Base-by-base conservation (phyloP, 2,113 vertebrate genomes). In the Penelope pileata region DNA sequence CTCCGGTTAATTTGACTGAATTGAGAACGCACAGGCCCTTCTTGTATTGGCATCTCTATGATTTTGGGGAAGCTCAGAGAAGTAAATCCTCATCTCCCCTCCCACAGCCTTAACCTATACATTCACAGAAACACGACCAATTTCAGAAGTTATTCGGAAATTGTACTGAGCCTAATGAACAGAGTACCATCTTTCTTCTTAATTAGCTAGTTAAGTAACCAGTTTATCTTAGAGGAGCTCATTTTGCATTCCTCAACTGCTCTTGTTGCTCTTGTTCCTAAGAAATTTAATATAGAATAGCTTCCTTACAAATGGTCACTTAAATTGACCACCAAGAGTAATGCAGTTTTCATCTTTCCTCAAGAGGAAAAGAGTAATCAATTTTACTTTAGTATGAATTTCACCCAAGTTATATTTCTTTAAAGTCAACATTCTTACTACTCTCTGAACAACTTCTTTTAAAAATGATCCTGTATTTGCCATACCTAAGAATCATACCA, bases 341-440 rank as follows among this genome's bases (percentile, higher is more conserved):
- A 85, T 32, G 36, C 14, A 51, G 19, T 82, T 87, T 92, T 77
- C 62, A 63, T 84, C 29, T 74, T 87, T 92, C 50, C 83, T 78
- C 70, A 83, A 43, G 50, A 84, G 66, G 29, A 83, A 74, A 18
- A 90, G 9, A 47, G 23, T 50, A 90, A 94, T 21, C 2, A 1
- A 80, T 74, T 90, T 94, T 83, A 59, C 53, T 86, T 84, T 72
- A 53, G 48, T 48, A 83, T 23, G 83, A 67, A 73, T 74, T 93
- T 82, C 69, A 93, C 1, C 2, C 17, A 47, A 77, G 58, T 34
- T 70, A 2, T 83, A 92, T 92, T 95, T 93, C 74, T 88, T 38
- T 63, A 24, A 42, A 62, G 42, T 74, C 72, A 94, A 78, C 34
- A 54, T 59, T 87, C 86, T 76, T 88, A 78, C 19, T 48, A 47